Conservation (phyloP, 2,888 invertebrate species). For the Pristionchus maxplancki region DNA sequence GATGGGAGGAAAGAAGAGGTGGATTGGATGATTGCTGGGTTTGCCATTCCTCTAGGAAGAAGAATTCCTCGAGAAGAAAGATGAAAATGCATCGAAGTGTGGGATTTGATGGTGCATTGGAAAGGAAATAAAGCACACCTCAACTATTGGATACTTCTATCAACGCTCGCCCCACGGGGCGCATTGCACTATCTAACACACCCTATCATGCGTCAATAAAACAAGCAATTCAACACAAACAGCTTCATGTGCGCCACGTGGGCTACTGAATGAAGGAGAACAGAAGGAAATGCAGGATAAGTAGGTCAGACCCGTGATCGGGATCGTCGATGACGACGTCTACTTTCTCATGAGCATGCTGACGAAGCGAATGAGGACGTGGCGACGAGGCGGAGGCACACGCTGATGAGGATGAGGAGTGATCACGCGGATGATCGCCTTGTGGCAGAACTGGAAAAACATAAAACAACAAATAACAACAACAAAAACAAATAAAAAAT, state of each 20-base stretch:
- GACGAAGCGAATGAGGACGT: neutral
- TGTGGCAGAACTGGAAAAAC: neutral
- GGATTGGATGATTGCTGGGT: slow-evolving; percentile 27
- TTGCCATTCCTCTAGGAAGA: neutral
- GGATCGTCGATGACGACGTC: neutral
- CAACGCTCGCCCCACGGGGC: neutral
- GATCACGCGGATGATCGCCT: neutral
- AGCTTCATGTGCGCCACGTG: neutral
- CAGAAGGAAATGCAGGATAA: neutral
- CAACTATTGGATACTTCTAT: neutral
- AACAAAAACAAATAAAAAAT: neutral
- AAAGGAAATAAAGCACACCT: neutral
- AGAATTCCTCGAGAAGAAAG: neutral
- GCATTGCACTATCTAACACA: neutral
- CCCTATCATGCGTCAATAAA: neutral
- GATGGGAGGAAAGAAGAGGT: neutral
- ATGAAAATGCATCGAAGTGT: neutral
- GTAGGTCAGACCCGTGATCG: neutral
- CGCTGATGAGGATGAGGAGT: neutral
- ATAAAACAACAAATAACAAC: neutral
- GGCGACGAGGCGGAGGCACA: neutral
- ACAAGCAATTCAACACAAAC: neutral
- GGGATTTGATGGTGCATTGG: neutral
- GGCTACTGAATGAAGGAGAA: neutral
- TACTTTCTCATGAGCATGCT: neutral